Percentiles rank a stretch among this genome's conserved stretches.
These are phyloP conservation scores for Protomyctophum bolini DNA, from an alignment of 2,113 vertebrate species.

Conservation along the genomic window DNA sequence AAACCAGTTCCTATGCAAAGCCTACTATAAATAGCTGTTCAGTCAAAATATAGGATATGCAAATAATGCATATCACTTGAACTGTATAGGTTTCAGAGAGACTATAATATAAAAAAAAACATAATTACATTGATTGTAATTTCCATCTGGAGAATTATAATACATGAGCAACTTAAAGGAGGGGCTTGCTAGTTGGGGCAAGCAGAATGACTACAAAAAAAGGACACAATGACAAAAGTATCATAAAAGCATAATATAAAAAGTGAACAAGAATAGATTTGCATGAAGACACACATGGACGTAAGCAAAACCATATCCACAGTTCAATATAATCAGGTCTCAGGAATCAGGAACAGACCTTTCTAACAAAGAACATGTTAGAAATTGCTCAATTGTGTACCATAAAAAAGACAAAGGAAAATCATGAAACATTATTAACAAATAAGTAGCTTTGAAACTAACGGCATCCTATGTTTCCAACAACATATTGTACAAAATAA, in stretches of 20 bases:
- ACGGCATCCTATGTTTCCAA: conserved; percentile 93
- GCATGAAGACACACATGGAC: conserved; percentile 57
- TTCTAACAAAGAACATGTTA: conserved; percentile 44
- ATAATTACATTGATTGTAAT: conserved; percentile 91
- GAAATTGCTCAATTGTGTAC: conserved; percentile 53
- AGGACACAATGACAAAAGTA: conserved; percentile 23
- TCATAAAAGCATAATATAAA: conserved; percentile 38
- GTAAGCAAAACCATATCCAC: conserved; percentile 47
- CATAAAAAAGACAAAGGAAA: conserved; percentile 29
- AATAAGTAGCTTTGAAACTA: conserved; percentile 87
- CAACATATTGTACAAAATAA: conserved; percentile 99
- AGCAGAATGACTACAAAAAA: conserved; percentile 38
- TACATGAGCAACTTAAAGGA: conserved; percentile 76
- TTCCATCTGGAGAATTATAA: conserved; percentile 85
- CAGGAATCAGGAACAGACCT: conserved; percentile 32
- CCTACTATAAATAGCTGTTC: conserved; percentile 93
- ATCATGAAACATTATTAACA: conserved; percentile 51
- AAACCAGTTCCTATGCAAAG: conserved; percentile 91
- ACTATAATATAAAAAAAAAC: conserved; percentile 80
- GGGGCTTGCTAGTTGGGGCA: conserved; percentile 24
- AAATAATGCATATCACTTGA: conserved; percentile 94
- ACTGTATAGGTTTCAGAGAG: conserved; percentile 80
- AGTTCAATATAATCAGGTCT: conserved; percentile 53
- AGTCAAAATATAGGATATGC: conserved; percentile 93
- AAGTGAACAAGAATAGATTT: conserved; percentile 37